phyloP scores from a whole-genome alignment of 1,140 invertebrate genomes.

The Dermatophagoides farinae region DNA sequence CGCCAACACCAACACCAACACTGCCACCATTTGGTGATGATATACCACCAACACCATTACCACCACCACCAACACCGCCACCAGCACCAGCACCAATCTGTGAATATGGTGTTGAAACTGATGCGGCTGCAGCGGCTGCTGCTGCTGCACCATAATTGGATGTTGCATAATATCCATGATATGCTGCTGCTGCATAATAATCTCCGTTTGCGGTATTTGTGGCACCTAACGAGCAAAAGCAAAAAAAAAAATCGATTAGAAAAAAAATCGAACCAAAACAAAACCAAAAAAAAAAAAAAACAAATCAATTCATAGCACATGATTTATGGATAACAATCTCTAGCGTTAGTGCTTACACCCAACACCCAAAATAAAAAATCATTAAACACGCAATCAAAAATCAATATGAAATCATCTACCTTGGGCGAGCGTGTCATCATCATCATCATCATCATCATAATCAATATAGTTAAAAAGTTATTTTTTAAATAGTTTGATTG shows the following conservation, averaged over 20 bases:
- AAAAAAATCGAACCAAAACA: too few relatives aligned
- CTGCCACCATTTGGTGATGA: too few relatives aligned
- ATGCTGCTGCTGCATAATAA: background rate
- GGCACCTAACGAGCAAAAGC: background rate
- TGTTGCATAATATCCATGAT: conserved; percentile 2
- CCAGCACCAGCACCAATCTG: background rate
- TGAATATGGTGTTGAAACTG: background rate
- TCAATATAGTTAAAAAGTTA: too few relatives aligned
- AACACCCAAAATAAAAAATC: background rate
- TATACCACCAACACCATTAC: too few relatives aligned
- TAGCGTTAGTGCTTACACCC: too few relatives aligned
- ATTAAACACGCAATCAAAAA: background rate
- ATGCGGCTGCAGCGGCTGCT: too few relatives aligned
- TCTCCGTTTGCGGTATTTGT: background rate
- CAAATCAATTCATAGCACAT: too few relatives aligned
- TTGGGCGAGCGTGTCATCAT: background rate
- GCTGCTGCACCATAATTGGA: background rate
- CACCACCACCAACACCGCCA: too few relatives aligned
- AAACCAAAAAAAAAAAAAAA: too few relatives aligned
- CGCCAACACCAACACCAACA: too few relatives aligned
- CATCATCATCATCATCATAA: too few relatives aligned
- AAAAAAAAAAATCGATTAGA: background rate
- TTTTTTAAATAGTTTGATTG: background rate
- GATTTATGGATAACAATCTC: too few relatives aligned
- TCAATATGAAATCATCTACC: background rate